Conservation (phyloP, 2,888 invertebrate genomes). For the Thymelicus sylvestris region DNA sequence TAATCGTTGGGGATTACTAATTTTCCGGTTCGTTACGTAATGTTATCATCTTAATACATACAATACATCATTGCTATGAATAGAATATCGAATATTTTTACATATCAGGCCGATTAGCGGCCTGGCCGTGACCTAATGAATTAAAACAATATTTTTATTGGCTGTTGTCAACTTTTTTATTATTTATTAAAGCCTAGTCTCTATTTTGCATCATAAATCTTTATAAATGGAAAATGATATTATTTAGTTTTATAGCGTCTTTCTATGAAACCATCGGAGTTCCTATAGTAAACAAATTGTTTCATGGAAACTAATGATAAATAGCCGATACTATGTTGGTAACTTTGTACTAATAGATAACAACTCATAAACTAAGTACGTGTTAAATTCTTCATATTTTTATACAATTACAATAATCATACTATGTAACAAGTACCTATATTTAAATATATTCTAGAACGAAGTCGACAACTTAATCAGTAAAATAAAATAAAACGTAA, state of each 20-base stretch:
- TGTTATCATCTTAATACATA: background rate
- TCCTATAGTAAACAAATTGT: background rate
- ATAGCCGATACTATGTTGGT: background rate
- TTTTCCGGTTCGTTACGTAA: background rate
- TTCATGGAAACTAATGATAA: background rate
- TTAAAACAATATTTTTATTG: too few species aligned
- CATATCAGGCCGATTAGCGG: background rate
- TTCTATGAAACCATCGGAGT: background rate
- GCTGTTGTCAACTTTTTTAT: too few species aligned
- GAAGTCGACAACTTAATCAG: background rate
- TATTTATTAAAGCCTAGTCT: too few species aligned
- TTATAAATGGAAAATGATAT: too few species aligned
- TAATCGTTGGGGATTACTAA: too few species aligned
- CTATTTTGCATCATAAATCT: too few species aligned
- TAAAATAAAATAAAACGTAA: too few species aligned
- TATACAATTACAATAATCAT: too few species aligned
- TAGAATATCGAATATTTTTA: background rate
- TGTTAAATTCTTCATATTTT: background rate
- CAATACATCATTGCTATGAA: background rate
- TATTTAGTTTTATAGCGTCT: background rate
- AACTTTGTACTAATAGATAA: background rate
- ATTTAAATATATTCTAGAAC: background rate
- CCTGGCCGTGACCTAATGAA: slow-evolving; percentile 1
- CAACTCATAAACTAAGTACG: background rate
- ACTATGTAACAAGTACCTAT: too few species aligned